Evolutionary conservation across 1,140 invertebrate genomes (phyloP).

Genomic region (Neuroterus valhalla): DNA sequence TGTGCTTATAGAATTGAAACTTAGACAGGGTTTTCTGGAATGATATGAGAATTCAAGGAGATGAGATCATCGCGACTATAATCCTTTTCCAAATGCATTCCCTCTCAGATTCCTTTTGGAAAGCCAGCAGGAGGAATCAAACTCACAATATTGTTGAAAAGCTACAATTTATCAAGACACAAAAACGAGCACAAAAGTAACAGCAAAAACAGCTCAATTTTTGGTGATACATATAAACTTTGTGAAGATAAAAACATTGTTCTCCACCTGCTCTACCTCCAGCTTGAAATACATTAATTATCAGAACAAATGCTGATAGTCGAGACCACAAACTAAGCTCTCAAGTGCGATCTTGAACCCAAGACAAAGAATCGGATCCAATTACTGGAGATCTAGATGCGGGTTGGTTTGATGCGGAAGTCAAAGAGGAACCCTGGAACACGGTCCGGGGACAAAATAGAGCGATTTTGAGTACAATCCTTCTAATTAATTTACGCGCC

Average conservation of each 20-base stretch:
- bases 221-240: too few species aligned
- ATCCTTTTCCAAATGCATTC: not conserved
- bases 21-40: not conserved
- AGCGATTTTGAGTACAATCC: slow-evolving; percentile 18
- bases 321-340: not conserved
- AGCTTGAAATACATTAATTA: not conserved
- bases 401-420: slow-evolving; percentile 15
- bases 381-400: slow-evolving; percentile 2
- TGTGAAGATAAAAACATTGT: too few species aligned
- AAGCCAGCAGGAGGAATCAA: too few species aligned
- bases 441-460: slow-evolving; percentile 7
- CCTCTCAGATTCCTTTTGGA: not conserved
- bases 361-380: slow-evolving; percentile 6
- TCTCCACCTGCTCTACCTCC: too few species aligned
- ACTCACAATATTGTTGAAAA: too few species aligned
- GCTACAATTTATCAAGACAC: too few species aligned
- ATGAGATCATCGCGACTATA: not conserved
- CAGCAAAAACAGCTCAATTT: too few species aligned
- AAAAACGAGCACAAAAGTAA: too few species aligned
- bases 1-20: not conserved
- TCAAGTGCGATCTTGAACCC: slow-evolving; percentile 5
- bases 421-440: slow-evolving; percentile 9
- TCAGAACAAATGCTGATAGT: not conserved
- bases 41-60: not conserved
- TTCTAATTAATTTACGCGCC: slow-evolving; percentile 25